These are phyloP conservation scores for Dusona sp. DNA, from an alignment of 2,888 invertebrate genomes.

Conservation along the genomic window DNA sequence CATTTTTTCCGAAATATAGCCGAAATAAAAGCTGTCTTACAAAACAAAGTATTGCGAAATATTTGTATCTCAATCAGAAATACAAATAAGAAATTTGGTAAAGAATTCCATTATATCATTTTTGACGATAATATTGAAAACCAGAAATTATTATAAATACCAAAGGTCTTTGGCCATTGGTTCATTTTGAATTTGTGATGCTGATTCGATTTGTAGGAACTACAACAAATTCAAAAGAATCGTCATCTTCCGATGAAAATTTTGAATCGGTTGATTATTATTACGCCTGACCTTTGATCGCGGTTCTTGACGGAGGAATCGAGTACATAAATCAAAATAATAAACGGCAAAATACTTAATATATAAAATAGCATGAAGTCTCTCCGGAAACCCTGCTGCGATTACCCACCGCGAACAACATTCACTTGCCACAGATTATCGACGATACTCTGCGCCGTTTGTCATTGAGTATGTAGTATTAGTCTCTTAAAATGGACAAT, in stretches of 20 bases:
- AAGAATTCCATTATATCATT: neutral
- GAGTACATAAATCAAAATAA: conserved; percentile 5
- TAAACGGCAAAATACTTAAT: neutral
- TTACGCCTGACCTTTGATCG: neutral
- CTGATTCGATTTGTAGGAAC: neutral
- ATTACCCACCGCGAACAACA: conserved; percentile 4
- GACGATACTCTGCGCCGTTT: conserved; percentile 19
- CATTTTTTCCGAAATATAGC: neutral
- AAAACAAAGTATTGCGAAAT: neutral
- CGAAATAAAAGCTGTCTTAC: neutral
- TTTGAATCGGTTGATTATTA: conserved; percentile 3
- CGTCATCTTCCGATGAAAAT: neutral
- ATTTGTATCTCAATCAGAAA: no score
- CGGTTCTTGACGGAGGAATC: neutral
- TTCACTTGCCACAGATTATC: conserved; percentile 27
- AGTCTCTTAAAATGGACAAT: conserved; percentile 10
- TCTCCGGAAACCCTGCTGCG: neutral
- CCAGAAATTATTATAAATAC: neutral
- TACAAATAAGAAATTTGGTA: neutral
- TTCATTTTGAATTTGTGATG: neutral
- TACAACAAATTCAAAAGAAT: neutral
- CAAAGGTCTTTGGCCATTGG: neutral
- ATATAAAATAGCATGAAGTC: neutral
- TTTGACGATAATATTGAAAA: neutral
- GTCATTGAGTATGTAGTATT: conserved; percentile 23